Evolutionary conservation across 2,888 invertebrate genomes (phyloP).

Genomic region (Drosophila paranaensis): DNA sequence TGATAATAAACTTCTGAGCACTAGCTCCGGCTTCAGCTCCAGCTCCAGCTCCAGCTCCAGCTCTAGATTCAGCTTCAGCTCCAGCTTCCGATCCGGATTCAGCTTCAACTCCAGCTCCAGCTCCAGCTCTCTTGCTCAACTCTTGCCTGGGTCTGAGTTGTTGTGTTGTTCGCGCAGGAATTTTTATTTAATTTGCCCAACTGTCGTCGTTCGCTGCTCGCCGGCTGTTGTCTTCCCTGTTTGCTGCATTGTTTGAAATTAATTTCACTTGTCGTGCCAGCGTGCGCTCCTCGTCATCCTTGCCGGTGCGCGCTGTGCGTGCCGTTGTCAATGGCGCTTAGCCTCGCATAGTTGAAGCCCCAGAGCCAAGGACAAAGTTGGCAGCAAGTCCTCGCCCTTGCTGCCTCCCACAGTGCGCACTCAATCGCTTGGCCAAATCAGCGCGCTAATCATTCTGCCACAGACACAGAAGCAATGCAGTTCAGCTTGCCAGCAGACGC

Average conservation of each 20-base stretch:
- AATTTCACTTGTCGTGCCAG: conserved; percentile 73
- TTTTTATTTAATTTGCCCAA: conserved; percentile 75
- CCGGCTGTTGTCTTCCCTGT: conserved; percentile 67
- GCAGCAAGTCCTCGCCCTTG: conserved; percentile 40
- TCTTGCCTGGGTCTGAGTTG: conserved; percentile 29
- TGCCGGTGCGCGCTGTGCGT: conserved; percentile 50
- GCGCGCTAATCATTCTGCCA: conserved; percentile 70
- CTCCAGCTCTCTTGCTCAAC: not conserved
- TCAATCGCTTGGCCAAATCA: conserved; percentile 76
- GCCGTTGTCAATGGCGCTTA: conserved; percentile 73
- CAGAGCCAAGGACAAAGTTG: conserved; percentile 45
- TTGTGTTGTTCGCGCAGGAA: conserved; percentile 64
- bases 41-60: not conserved
- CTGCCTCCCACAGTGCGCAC: conserved; percentile 19
- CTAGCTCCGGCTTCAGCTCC: conserved; percentile 13
- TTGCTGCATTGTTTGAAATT: conserved; percentile 80
- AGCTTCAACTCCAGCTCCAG: not conserved
- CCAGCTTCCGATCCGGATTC: not conserved
- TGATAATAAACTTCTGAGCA: conserved; percentile 53
- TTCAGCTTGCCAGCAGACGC: conserved; percentile 49
- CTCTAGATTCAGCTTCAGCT: conserved; percentile 10
- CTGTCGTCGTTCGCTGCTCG: conserved; percentile 51
- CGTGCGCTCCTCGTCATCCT: conserved; percentile 20
- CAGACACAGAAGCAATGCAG: conserved; percentile 47
- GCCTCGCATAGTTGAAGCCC: conserved; percentile 62